Percentiles rank a stretch among this genome's conserved stretches.
Conservation (phyloP, 30 jellyfish, hydroid and myxozoan genomes). For the Haliclystus octoradiatus region DNA sequence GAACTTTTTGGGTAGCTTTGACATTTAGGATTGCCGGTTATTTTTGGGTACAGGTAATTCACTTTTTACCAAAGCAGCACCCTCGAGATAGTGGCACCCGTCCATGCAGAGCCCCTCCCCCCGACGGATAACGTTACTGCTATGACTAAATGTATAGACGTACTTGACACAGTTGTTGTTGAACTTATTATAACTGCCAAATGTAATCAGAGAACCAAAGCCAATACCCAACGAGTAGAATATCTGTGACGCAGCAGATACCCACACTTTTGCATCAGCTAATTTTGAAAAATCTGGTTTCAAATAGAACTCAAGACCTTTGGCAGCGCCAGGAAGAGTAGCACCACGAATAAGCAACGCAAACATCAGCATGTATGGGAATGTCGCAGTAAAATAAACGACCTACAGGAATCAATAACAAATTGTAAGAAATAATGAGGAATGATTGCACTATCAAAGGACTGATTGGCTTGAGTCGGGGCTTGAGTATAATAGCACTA, state of each 20-base stretch:
- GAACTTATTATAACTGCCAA: conserved; percentile 85
- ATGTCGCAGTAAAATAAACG: conserved; percentile 87
- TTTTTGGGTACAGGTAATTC: too few species aligned
- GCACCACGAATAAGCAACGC: conserved; percentile 74
- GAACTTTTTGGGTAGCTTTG: too few species aligned
- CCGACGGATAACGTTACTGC: too few species aligned
- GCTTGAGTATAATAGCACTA: too few species aligned
- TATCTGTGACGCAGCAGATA: conserved; percentile 88
- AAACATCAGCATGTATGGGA: conserved; percentile 69
- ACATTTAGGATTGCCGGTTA: too few species aligned
- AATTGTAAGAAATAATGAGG: not conserved
- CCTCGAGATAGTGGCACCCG: too few species aligned
- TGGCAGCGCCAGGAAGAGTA: conserved; percentile 65
- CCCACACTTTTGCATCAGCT: conserved; percentile 75
- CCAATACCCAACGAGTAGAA: conserved; percentile 95
- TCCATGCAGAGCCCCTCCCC: too few species aligned
- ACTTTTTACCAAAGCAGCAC: too few species aligned
- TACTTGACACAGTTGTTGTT: conserved; percentile 76
- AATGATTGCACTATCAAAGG: too few species aligned
- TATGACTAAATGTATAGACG: too few species aligned
- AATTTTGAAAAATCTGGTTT: conserved; percentile 67
- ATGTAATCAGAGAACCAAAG: conserved; percentile 80
- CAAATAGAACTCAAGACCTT: conserved; percentile 66
- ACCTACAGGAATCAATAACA: conserved; percentile 30
- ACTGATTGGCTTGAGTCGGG: too few species aligned